Percentiles rank a stretch among this genome's conserved stretches.
phyloP scores from a whole-genome alignment of 1,140 invertebrate genomes.

The Lordiphosa mommai region DNA sequence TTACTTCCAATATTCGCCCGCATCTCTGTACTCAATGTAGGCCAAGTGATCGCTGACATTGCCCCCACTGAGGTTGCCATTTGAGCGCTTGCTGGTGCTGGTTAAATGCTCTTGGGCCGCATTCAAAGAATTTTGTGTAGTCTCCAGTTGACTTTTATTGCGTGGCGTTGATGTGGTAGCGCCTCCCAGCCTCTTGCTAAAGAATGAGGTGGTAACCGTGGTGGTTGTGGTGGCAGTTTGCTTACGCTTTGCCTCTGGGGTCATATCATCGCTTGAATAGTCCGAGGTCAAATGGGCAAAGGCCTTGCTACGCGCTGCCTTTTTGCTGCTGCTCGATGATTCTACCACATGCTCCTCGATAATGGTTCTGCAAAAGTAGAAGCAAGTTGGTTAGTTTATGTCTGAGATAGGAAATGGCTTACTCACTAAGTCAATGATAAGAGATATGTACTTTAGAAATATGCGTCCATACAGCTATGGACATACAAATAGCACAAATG shows the following conservation, averaged over 20 bases:
- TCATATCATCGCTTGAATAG: slow-evolving; percentile 51
- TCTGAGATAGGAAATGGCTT: slow-evolving; percentile 15
- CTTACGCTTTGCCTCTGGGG: slow-evolving; percentile 34
- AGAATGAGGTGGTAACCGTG: slow-evolving; percentile 32
- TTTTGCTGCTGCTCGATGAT: slow-evolving; percentile 24
- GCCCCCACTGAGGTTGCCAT: slow-evolving; percentile 43
- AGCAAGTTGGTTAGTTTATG: slow-evolving; percentile 19
- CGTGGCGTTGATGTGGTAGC: slow-evolving; percentile 58
- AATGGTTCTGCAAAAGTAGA: slow-evolving; percentile 59
- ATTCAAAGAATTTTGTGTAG: slow-evolving; percentile 63
- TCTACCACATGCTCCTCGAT: slow-evolving; percentile 62
- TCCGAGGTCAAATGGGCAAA: slow-evolving; percentile 44
- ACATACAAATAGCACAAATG: too few species aligned
- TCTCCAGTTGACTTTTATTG: slow-evolving; percentile 49
- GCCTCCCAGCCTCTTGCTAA: slow-evolving; percentile 34
- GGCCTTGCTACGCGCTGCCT: slow-evolving; percentile 32
- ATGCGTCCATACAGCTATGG: too few species aligned
- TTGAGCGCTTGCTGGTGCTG: slow-evolving; percentile 50
- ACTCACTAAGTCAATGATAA: slow-evolving; percentile 9
- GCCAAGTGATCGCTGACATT: slow-evolving; percentile 80
- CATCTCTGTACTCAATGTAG: slow-evolving; percentile 83
- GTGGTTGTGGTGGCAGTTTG: slow-evolving; percentile 17
- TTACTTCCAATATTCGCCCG: slow-evolving; percentile 86
- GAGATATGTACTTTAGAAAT: neutral
- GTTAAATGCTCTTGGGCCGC: slow-evolving; percentile 50